A percentile compares a stretch with the other conserved stretches of the same genome.
Evolutionary conservation across 2,113 vertebrate species (phyloP).

Genomic region (Calcarius ornatus): DNA sequence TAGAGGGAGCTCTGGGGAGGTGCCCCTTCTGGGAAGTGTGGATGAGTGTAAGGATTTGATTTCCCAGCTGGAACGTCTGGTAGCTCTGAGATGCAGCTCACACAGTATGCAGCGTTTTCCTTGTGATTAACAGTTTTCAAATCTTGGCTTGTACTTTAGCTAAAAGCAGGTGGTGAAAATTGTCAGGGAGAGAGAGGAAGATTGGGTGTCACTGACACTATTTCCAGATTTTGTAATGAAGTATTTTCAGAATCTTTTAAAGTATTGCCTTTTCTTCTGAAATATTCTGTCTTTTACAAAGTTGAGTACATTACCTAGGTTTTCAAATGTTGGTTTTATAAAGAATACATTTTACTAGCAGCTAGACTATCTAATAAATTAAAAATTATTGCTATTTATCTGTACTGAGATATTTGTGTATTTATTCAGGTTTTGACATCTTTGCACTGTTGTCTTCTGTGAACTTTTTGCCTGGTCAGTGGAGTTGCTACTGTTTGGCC

Average conservation of each 20-base stretch:
- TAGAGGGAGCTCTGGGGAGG: background rate
- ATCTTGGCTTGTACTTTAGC: background rate
- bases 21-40: background rate
- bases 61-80: background rate
- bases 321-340: background rate
- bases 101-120: background rate
- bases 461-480: background rate
- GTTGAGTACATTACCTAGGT: background rate
- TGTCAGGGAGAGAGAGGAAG: background rate
- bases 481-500: background rate
- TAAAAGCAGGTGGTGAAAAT: conserved; percentile 13
- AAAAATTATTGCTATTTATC: background rate
- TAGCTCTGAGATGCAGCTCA: background rate
- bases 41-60: background rate
- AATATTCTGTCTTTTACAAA: background rate
- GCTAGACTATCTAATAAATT: background rate
- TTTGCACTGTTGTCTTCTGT: background rate
- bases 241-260: background rate
- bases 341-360: background rate
- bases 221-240: background rate
- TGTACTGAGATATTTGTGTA: background rate
- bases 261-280: background rate
- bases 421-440: background rate
- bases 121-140: background rate
- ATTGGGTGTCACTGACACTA: background rate